These are phyloP conservation scores for Caenorhabditis macrosperma DNA, from an alignment of 2,888 invertebrate genomes.

Conservation along the genomic window DNA sequence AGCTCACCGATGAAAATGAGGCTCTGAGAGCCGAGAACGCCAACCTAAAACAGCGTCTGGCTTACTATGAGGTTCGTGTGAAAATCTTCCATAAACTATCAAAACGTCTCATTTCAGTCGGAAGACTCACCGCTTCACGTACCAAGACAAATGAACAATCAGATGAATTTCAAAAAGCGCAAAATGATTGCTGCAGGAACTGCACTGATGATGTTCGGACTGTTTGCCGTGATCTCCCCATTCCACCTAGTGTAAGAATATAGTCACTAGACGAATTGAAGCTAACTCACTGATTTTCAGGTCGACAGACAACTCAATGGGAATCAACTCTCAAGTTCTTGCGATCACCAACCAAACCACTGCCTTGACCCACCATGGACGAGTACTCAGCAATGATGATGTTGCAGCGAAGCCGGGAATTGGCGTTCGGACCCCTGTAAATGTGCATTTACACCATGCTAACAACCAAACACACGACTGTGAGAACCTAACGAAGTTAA, in stretches of 20 bases:
- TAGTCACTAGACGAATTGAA: not conserved
- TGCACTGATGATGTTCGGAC: constrained; percentile 58
- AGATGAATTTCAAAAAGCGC: not conserved
- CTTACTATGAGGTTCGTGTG: constrained; percentile 15
- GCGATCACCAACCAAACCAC: constrained; percentile 20
- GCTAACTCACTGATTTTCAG: not conserved
- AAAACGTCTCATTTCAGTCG: constrained; percentile 1
- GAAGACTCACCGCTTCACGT: not conserved
- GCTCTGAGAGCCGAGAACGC: constrained; percentile 20
- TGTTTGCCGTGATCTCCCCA: constrained; percentile 53
- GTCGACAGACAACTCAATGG: not conserved
- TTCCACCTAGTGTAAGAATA: constrained; percentile 12
- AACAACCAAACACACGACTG: constrained; percentile 32
- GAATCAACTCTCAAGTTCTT: not conserved
- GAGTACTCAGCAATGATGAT: constrained; percentile 8
- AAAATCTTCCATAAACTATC: not conserved
- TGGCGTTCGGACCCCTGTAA: too few species aligned
- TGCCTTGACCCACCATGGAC: constrained; percentile 4
- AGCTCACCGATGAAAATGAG: constrained; percentile 26
- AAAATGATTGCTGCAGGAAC: constrained; percentile 47
- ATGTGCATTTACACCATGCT: too few species aligned
- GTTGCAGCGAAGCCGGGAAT: too few species aligned
- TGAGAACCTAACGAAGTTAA: constrained; percentile 52
- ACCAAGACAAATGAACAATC: not conserved
- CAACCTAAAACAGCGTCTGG: not conserved